These are phyloP conservation scores for Antheraea mylitta DNA, from an alignment of 1,140 invertebrate genomes.

Conservation along the genomic window DNA sequence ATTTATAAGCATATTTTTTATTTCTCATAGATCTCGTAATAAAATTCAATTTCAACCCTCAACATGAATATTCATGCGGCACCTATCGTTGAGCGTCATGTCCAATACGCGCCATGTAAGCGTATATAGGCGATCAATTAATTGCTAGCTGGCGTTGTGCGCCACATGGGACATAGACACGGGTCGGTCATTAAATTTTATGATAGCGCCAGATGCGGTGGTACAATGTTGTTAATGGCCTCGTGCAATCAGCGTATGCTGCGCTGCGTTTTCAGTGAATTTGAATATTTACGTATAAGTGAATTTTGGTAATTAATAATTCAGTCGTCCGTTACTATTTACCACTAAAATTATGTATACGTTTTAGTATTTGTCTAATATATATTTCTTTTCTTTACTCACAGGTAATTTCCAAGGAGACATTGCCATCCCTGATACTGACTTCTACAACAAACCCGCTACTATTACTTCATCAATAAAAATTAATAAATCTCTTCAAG, in stretches of 20 bases:
- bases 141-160: conserved; percentile 56
- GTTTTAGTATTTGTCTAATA: neutral
- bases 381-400: conserved; percentile 28
- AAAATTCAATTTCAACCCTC: conserved; percentile 34
- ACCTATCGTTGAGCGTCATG: conserved; percentile 51
- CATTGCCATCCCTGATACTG: conserved; percentile 86
- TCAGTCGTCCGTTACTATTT: neutral
- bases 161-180: conserved; percentile 52
- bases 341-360: neutral
- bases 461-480: conserved; percentile 61
- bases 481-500: conserved; percentile 83
- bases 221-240: conserved; percentile 48
- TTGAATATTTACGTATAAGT: conserved; percentile 30
- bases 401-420: conserved; percentile 89
- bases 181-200: conserved; percentile 64
- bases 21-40: conserved; percentile 18
- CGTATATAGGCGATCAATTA: conserved; percentile 63
- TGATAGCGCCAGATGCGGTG: conserved; percentile 49
- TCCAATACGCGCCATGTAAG: conserved; percentile 54
- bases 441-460: conserved; percentile 68
- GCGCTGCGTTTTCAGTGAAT: conserved; percentile 30
- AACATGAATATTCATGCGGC: conserved; percentile 54
- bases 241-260: conserved; percentile 36
- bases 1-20: neutral
- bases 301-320: neutral